Base-by-base conservation (phyloP, 37 sponge, comb jelly and placozoan species). In the Beroe forskalii region DNA sequence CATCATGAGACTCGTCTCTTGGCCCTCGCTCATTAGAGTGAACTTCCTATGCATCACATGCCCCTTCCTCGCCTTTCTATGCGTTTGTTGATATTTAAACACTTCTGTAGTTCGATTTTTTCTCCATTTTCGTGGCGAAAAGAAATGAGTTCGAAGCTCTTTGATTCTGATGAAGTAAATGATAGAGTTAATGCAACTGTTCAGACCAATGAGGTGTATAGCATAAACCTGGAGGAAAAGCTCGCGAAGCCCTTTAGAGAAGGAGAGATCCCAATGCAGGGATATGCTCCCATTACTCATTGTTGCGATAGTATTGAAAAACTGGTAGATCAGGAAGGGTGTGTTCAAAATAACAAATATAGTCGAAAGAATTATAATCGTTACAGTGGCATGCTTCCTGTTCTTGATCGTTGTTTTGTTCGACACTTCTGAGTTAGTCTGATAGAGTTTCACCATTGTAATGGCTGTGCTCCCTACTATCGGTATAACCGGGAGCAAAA, bases 131-230 rank as follows among this genome's bases (percentile, higher is more conserved):
- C 60, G 9, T 17, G 60, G 60, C 60, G 60, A 55, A 55, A 55
- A 55, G 17, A 55, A 9, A 17, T 55, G 60, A 20, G 60, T 17
- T 24, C 67, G 67, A 6, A 66, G 67, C 20, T 66, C 67, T 66
- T 66, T 66, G n/a, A 66, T 66, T 24, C 67, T 14, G 6, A 66
- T 66, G 28, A 66, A 66, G 28, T 66, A 66, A 6, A 66, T 24
- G 67, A 66, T 66, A 66, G 67, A 24, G 28, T 66, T 66, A 8
- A 66, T 66, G 67, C 67, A 66, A 66, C 27, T 25, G 67, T 66
- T 66, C 6, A 66, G 67, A 8, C 67, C 67, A 8, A 66, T 66
- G 8, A 66, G 67, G 20, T 66, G 67, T 14, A 66, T 66, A 24
- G 8, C 20, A 24, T 66, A 66, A 24, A 66, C 20, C n/a, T 14